phyloP scores from a whole-genome alignment of 1,140 invertebrate genomes.

The Popillia japonica region DNA sequence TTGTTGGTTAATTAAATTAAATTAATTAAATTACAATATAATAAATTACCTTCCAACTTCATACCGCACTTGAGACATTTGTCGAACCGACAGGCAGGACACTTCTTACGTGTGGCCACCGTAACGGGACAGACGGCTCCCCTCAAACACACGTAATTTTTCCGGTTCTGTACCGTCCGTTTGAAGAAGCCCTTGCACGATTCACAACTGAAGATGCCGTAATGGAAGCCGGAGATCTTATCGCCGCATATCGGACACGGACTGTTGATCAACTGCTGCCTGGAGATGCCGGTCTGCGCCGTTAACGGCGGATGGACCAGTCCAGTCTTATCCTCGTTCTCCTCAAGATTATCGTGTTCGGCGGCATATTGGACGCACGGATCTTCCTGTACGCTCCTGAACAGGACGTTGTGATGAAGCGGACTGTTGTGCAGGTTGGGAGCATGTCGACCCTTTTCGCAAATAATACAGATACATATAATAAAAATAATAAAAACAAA shows the following conservation, averaged over 20 bases:
- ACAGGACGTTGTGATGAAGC: conserved; percentile 64
- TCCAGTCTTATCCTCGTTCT: conserved; percentile 58
- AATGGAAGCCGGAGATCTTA: conserved; percentile 94
- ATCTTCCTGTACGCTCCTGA: conserved; percentile 60
- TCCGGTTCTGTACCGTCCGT: conserved; percentile 96
- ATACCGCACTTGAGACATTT: conserved; percentile 96
- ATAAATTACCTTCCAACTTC: conserved; percentile 86
- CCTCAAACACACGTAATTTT: conserved; percentile 93
- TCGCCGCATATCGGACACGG: conserved; percentile 96
- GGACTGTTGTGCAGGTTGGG: conserved; percentile 62
- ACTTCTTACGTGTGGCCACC: conserved; percentile 94
- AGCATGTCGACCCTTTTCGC: conserved; percentile 57
- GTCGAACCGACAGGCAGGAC: conserved; percentile 95
- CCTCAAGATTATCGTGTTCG: conserved; percentile 54
- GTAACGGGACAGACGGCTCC: conserved; percentile 91
- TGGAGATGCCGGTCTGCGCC: conserved; percentile 80
- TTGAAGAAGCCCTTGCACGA: conserved; percentile 99
- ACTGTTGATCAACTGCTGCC: conserved; percentile 83
- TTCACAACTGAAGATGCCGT: conserved; percentile 97
- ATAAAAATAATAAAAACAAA: too few species aligned
- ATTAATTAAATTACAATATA: not conserved
- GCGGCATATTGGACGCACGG: conserved; percentile 49
- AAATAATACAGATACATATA: too few species aligned
- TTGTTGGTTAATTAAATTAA: not conserved
- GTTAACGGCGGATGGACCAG: conserved; percentile 62